Evolutionary conservation across 2,113 vertebrate species (phyloP).

Genomic region (Datnioides undecimradiatus): DNA sequence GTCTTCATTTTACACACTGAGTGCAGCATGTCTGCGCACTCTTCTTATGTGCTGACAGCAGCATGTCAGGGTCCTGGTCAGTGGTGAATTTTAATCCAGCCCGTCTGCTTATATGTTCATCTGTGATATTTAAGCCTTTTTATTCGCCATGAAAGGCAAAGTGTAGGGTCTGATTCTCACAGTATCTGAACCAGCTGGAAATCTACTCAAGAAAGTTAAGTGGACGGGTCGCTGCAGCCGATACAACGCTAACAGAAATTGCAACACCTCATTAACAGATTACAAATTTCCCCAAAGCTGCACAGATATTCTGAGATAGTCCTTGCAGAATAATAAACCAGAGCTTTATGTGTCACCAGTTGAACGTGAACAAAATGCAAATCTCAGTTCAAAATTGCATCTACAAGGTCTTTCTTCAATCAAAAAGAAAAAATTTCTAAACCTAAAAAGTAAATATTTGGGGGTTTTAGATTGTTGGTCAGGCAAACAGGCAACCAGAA

Average conservation of each 20-base stretch:
- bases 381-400: constrained; percentile 2
- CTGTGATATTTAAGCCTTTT: constrained; percentile 12
- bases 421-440: not conserved
- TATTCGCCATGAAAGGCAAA: constrained; percentile 15
- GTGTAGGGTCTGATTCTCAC: not conserved
- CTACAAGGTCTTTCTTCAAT: not conserved
- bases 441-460: not conserved
- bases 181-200: constrained; percentile 61
- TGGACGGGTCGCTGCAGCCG: constrained; percentile 9
- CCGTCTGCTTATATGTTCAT: constrained; percentile 30
- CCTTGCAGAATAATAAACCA: constrained; percentile 4
- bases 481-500: not conserved
- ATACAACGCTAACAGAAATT: constrained; percentile 9
- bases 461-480: not conserved
- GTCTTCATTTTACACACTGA: not conserved
- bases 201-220: constrained; percentile 20
- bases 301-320: not conserved
- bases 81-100: constrained; percentile 5
- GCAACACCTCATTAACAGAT: constrained; percentile 47
- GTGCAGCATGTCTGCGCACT: constrained; percentile 20
- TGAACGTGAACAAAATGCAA: constrained; percentile 9
- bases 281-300: constrained; percentile 10
- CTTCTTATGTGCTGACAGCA: constrained; percentile 3
- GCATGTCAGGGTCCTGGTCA: constrained; percentile 28
- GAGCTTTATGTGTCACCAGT: constrained; percentile 13